These are phyloP conservation scores for Zaprionus nigranus DNA, from an alignment of 1,140 invertebrate species.

Conservation along the genomic window DNA sequence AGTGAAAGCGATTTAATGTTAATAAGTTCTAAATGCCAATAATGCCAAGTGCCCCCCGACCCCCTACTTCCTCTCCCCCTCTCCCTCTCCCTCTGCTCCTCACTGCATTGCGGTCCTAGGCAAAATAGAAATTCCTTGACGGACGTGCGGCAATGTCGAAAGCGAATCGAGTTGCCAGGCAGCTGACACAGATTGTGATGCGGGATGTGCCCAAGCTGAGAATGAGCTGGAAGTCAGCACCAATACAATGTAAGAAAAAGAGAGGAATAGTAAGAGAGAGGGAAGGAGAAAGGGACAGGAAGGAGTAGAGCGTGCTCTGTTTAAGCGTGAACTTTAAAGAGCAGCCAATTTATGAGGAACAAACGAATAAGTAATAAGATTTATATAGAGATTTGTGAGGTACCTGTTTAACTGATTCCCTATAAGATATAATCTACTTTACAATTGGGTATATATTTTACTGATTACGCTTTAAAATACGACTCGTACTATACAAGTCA, in stretches of 20 bases:
- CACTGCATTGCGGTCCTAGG: slow-evolving; percentile 37
- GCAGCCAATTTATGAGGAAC: slow-evolving; percentile 3
- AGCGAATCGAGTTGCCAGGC: slow-evolving; percentile 42
- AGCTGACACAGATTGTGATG: slow-evolving; percentile 71
- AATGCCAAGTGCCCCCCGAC: slow-evolving; percentile 52
- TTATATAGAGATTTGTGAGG: background rate
- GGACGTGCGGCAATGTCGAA: slow-evolving; percentile 62
- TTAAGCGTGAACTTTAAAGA: background rate
- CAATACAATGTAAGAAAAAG: slow-evolving; percentile 5
- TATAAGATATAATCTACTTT: background rate
- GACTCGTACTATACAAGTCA: no score
- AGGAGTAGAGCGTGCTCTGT: background rate
- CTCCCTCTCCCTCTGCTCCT: background rate
- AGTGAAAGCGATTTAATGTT: slow-evolving; percentile 74
- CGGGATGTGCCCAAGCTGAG: background rate
- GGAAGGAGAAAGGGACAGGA: background rate
- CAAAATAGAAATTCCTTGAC: slow-evolving; percentile 73
- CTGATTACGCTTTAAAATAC: no score
- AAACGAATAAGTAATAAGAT: background rate
- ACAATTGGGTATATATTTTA: no score
- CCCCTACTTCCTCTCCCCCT: background rate
- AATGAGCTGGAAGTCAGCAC: slow-evolving; percentile 2
- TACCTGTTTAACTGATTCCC: background rate
- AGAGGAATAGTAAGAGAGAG: background rate
- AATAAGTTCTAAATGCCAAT: slow-evolving; percentile 73